These are phyloP conservation scores for Ophion obscuratus DNA, from an alignment of 2,888 invertebrate genomes.

Conservation along the genomic window DNA sequence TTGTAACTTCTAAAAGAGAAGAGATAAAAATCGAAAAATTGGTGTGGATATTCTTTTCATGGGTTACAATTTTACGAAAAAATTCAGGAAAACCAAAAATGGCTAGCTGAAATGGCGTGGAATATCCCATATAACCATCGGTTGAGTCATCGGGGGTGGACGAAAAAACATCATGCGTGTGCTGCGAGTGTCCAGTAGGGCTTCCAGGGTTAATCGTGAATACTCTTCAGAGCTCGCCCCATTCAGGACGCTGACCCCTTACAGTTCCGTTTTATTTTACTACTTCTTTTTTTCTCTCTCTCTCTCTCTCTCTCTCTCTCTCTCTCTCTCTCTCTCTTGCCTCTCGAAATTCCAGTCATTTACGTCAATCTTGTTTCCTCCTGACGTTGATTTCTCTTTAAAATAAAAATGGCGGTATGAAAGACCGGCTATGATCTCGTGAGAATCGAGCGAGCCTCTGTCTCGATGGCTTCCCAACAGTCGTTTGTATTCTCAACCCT, in stretches of 20 bases:
- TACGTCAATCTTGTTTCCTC: neutral
- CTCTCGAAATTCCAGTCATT: slow-evolving; percentile 4
- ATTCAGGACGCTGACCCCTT: slow-evolving; percentile 68
- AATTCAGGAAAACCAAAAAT: too few species aligned
- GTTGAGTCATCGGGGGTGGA: slow-evolving; percentile 64
- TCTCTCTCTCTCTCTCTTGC: slow-evolving; percentile 7
- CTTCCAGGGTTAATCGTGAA: slow-evolving; percentile 68
- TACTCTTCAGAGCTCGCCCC: slow-evolving; percentile 44
- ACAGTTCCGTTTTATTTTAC: slow-evolving; percentile 61
- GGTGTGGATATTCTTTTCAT: too few species aligned
- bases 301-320: slow-evolving; percentile 11
- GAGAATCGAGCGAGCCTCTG: slow-evolving; percentile 63
- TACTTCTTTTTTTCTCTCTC: slow-evolving; percentile 7
- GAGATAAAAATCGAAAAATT: too few species aligned
- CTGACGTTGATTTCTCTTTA: slow-evolving; percentile 10
- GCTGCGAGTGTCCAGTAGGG: slow-evolving; percentile 62
- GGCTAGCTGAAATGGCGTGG: too few species aligned
- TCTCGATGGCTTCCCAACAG: slow-evolving; percentile 51
- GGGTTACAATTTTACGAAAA: too few species aligned
- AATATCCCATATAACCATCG: slow-evolving; percentile 1
- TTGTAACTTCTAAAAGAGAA: too few species aligned
- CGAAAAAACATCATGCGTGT: slow-evolving; percentile 56
- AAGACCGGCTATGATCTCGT: slow-evolving; percentile 57
- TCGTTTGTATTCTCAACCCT: slow-evolving; percentile 34
- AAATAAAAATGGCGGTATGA: slow-evolving; percentile 32